Conservation (phyloP, 92 coral and sea anemone species). For the Epizoanthus fatuus region DNA sequence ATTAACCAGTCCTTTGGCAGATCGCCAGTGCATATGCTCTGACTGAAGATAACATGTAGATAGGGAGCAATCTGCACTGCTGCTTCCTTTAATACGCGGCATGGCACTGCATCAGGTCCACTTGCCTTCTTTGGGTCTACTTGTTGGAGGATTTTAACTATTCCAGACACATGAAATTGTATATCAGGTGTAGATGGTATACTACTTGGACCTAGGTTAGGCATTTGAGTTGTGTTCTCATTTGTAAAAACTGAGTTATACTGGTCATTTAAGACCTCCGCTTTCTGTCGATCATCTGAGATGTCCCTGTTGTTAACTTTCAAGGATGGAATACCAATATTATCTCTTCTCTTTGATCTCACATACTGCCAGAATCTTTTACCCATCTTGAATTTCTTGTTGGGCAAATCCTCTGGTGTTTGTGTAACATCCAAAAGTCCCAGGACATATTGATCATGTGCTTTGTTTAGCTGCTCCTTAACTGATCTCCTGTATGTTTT, state of each 20-base stretch:
- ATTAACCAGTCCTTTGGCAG: conserved; percentile 57
- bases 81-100: conserved; percentile 56
- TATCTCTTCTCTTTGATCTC: conserved; percentile 57
- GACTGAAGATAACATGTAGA: conserved; percentile 46
- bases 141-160: conserved; percentile 43
- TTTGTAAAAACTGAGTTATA: conserved; percentile 66
- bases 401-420: conserved; percentile 15
- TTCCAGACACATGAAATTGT: conserved; percentile 30
- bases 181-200: conserved; percentile 39
- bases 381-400: conserved; percentile 44
- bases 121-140: conserved; percentile 59
- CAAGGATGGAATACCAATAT: conserved; percentile 63
- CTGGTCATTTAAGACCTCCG: conserved; percentile 51
- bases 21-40: conserved; percentile 43
- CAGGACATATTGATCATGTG: conserved; percentile 55
- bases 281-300: conserved; percentile 50
- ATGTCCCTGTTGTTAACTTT: conserved; percentile 31
- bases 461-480: conserved; percentile 45
- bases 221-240: conserved; percentile 53
- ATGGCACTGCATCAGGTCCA: conserved; percentile 60
- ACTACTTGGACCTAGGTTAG: conserved; percentile 47
- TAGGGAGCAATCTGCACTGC: conserved; percentile 59
- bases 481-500: conserved; percentile 52
- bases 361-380: conserved; percentile 66
- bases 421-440: conserved; percentile 31